Evolutionary conservation across 2,797 vertebrate species (phyloP), one percentile per base, ranked within the genome.

Genomic region (Arvicola amphibius): DNA sequence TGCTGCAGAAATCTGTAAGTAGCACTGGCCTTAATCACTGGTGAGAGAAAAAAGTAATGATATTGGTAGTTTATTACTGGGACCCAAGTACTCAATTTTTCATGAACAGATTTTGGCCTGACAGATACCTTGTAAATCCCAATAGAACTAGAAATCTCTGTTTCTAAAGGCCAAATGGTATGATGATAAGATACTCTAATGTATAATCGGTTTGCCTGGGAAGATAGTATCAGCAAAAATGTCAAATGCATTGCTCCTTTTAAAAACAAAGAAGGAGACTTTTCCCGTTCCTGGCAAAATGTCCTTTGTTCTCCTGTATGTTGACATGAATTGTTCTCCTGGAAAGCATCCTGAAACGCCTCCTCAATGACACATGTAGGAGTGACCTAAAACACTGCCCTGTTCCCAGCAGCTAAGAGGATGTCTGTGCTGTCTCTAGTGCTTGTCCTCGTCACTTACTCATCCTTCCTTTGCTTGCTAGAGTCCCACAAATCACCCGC

Each of bases 401-500:
- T 80, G n/a, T 46, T 61, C 29, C 90, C 77, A 76, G 2, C 16
- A 93, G 79, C n/a, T 81, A 78, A 37, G 14, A 34, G 48, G 29
- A 12, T 78, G 48, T 77, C 32, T 10, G 0, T 21, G 3, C 84
- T 77, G 51, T 78, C 93, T 79, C 48, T 61, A 40, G 34, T 32
- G 51, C 6, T 88, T 81, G 59, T 40, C n/a, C 53, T 67, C 16
- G 59, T 67, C n/a, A 40, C 87, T 65, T 73, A 32, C 53, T 67
- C 0, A 81, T 90, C 21, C 59, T 88, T 27, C 77, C 48, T 87
- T 7, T 77, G 65, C 29, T 92, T 85, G 92, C n/a, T 46, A 92
- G 80, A 94, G 95, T 94, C 95, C 32, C 51, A 61, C 85, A 92
- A 94, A 83, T 89, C 91, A 86, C 56, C 63, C 51, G 40, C 83